These are phyloP conservation scores for Smutsia gigantea DNA, from an alignment of 2,797 vertebrate genomes.

Conservation along the genomic window DNA sequence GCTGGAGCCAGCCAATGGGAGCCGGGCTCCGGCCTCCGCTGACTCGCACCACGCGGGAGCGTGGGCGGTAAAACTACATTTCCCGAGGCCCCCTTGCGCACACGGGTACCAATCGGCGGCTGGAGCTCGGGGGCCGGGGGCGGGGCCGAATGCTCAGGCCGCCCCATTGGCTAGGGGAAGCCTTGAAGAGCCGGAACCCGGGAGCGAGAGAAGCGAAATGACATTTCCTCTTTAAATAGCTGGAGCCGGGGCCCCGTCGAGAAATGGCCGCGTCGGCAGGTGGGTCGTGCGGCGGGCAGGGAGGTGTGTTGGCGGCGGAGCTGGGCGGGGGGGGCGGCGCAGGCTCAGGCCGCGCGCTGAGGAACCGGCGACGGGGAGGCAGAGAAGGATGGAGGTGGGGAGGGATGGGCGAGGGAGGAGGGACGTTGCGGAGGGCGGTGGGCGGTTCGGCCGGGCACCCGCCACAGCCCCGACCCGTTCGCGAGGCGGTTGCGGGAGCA, in stretches of 20 bases:
- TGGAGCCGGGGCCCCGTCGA: constrained; percentile 82
- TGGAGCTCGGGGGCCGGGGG: rapidly evolving
- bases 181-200: constrained; percentile 80
- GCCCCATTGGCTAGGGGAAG: constrained; percentile 76
- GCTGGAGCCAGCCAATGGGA: constrained; percentile 54
- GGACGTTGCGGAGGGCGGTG: constrained; percentile 51
- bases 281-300: constrained; percentile 75
- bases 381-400: constrained; percentile 42
- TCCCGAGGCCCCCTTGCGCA: constrained; percentile 60
- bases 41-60: constrained; percentile 69
- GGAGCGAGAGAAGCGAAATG: constrained; percentile 81
- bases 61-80: constrained; percentile 78
- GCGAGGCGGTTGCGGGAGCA: constrained; percentile 50
- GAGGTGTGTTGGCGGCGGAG: neutral
- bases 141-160: neutral
- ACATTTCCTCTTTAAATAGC: constrained; percentile 87
- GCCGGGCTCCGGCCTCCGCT: neutral
- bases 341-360: neutral
- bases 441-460: constrained; percentile 22
- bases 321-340: neutral
- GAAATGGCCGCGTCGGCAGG: constrained; percentile 90
- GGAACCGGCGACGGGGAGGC: neutral
- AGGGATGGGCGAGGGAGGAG: neutral
- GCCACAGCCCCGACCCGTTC: neutral
- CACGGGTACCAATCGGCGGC: rapidly evolving